Base-by-base conservation (phyloP, 2,113 vertebrate genomes). In the Phylloscopus trochiloides region DNA sequence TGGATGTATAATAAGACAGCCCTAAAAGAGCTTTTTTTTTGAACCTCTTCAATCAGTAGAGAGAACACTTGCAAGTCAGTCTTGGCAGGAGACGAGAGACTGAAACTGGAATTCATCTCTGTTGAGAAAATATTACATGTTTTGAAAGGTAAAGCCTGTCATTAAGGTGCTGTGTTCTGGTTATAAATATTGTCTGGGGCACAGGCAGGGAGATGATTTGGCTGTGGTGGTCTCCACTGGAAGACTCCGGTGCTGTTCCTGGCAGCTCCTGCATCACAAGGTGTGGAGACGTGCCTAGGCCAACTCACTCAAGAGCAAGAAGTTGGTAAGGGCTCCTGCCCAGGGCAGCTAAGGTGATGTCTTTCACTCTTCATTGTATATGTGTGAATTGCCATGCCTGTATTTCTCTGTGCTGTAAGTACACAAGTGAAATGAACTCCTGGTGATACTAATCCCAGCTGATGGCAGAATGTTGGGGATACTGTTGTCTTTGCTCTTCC, bases 81-180 rank as follows among this genome's bases (percentile, higher is more conserved):
- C 25, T 85, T 68, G 83, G 73, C 74, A 85, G 57, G 50, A 89
- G 70, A 47, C 2, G 17, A 91, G 93, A 76, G 18, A 18, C 36
- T 42, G 62, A 87, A 96, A 78, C 52, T 94, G 82, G 18, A 80
- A 58, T 90, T 94, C 26, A 59, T 67, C 82, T 83, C 73, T 76
- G 48, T 74, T 94, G 77, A 89, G 93, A 96, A 92, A 95, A 59
- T 32, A 75, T 40, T 55, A 6, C 50, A 12, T 80, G 43, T 91
- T 96, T 91, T 63, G 52, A 61, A 92, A 85, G 86, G 40, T 87
- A 89, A 71, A 92, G 24, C 0, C 1, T 83, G 75, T 47, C 59
- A 51, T 66, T 80, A 59, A 72, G 52, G 38, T 43, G 28, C 59
- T 43, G 10, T 18, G 9, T 73, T 88, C 81, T 78, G 45, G 54